Conservation (phyloP, 2,888 invertebrate genomes). For the Pteria penguin region DNA sequence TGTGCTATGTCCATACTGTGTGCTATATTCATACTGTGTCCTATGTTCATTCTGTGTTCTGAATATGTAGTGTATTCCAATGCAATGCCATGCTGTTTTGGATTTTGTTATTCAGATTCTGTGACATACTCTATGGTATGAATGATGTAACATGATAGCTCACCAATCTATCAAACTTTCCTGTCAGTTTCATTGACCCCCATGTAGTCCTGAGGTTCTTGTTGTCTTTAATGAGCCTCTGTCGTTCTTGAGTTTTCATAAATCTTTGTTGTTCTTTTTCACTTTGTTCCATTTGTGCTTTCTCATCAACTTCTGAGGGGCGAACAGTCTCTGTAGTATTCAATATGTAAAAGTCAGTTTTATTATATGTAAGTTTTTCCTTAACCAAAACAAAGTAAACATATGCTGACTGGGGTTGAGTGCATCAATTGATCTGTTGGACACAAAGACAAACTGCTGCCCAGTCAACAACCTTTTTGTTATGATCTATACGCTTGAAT, state of each 20-base stretch:
- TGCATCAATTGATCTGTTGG: too few species aligned
- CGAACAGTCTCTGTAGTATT: conserved; percentile 23
- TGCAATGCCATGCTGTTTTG: too few species aligned
- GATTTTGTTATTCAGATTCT: too few species aligned
- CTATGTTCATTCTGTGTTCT: too few species aligned
- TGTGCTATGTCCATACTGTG: too few species aligned
- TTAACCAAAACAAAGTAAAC: not conserved
- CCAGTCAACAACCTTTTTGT: too few species aligned
- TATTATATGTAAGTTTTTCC: not conserved
- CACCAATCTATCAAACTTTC: conserved; percentile 64
- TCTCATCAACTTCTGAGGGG: conserved; percentile 29
- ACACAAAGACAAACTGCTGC: too few species aligned
- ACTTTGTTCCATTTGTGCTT: conserved; percentile 43
- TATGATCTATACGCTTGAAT: too few species aligned
- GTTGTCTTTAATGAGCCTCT: conserved; percentile 48
- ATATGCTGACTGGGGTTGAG: not conserved
- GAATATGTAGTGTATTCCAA: too few species aligned
- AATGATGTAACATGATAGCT: too few species aligned
- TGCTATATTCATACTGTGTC: too few species aligned
- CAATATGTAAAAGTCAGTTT: not conserved
- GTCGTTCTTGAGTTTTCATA: conserved; percentile 48
- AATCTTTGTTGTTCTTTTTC: conserved; percentile 46
- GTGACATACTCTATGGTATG: too few species aligned
- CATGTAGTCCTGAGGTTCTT: conserved; percentile 61
- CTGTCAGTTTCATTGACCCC: conserved; percentile 62